Evolutionary conservation across 2,888 invertebrate genomes (phyloP), one percentile per base, ranked within the genome.

Genomic region (Eristalis arbustorum): DNA sequence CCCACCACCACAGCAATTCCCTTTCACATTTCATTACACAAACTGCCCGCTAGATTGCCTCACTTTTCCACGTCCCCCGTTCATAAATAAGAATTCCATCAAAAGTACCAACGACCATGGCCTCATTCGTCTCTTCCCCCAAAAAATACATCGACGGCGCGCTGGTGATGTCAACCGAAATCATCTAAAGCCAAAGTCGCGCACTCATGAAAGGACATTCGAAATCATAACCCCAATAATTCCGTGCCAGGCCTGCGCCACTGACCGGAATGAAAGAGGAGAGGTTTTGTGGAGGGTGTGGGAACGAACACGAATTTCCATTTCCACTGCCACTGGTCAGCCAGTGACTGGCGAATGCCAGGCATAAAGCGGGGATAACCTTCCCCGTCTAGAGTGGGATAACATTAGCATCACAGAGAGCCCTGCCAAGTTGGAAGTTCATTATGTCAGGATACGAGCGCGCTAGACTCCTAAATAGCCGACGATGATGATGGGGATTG

Each of bases 361-460:
- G n/a, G 18, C 49, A 37, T 37, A 13, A 37, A 37, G 3, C 13
- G 37, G 3, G 13, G 37, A 37, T 8, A 18, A 18, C 49, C 49
- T 49, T 2, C 49, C 4, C 42, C n/a, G n/a, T 18, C 6, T n/a
- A 5, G n/a, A 49, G 49, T 18, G 49, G 49, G 49, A 49, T 18
- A 18, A 18, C 49, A 49, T 49, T 49, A 49, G 18, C 49, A 49
- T 49, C 8, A 18, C 5, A 6, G 42, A 42, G 42, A 42, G 49
- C 49, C 49, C 49, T 49, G 49, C 49, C 49, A 49, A 49, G 18
- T 49, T 49, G 49, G 66, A 14, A 42, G 66, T 66, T 66, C 66
- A 66, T 66, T 66, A 66, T 42, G 42, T 49, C 25, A 42, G 25
- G 14, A n/a, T 31, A 31, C 62, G 31, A 28, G 62, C 5, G 62